Base-by-base conservation (phyloP, 2,888 invertebrate genomes). In the Choristoneura rosaceana region DNA sequence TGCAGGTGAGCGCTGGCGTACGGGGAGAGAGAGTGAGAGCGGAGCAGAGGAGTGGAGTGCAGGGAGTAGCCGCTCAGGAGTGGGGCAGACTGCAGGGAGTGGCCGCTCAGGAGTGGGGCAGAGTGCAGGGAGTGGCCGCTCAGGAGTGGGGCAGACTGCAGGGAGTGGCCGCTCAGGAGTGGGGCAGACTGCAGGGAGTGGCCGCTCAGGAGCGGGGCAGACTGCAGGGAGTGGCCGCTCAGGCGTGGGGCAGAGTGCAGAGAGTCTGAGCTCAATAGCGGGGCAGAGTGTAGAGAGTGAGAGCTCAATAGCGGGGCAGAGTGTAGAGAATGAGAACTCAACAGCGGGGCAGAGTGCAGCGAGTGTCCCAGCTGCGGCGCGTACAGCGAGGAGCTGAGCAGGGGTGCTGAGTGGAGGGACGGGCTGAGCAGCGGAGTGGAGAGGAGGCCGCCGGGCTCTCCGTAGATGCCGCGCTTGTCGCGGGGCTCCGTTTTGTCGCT, bases 401-500 rank as follows among this genome's bases (percentile, higher is more conserved):
- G 64, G 10, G 71, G 73, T 1, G 38, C 38, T 9, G 60, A 60
- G 43, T 71, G 71, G 34, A 69, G 76, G 41, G 64, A 75, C 41
- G 74, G 45, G 74, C 75, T 78, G 59, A 59, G 73, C 55, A 76
- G 68, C 0, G 76, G 76, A 15, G 81, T 74, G 3, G 80, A 74
- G 15, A 83, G 81, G 70, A 86, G 78, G 14, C 84, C 83, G 10
- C 84, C 82, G 2, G 85, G 81, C 76, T 85, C 85, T 50, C 87
- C 86, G 77, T 79, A 84, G 79, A 87, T 84, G 73, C 90, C 87
- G 15, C 90, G 89, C 78, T 85, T 89, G 70, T 84, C 81, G 15
- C 89, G 84, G 12, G 38, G 38, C 38, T 38, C 38, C 38, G 38
- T 5, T 38, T 85, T 89, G 70, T 84, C 81, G 25, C 89, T 84